A percentile compares a stretch with the other conserved stretches of the same genome.
These are phyloP conservation scores for Maniola jurtina DNA, from an alignment of 1,140 invertebrate genomes.

Conservation along the genomic window DNA sequence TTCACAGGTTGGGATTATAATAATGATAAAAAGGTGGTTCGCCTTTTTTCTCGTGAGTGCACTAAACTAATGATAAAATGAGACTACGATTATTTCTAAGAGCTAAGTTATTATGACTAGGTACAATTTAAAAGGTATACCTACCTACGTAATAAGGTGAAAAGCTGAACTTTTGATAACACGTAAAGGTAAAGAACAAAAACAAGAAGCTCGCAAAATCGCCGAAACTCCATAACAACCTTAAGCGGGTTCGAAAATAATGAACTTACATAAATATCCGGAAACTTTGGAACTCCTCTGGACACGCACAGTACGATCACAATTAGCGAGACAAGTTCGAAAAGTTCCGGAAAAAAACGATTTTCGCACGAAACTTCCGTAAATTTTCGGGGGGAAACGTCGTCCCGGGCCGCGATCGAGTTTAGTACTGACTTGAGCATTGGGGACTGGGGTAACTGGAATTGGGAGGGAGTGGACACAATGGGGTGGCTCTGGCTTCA, in stretches of 20 bases:
- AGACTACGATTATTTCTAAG: too few relatives aligned
- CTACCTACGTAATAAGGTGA: background rate
- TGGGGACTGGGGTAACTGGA: constrained; percentile 23
- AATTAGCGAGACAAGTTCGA: constrained; percentile 31
- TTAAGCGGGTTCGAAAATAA: constrained; percentile 15
- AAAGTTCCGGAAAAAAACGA: constrained; percentile 18
- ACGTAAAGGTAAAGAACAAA: constrained; percentile 9
- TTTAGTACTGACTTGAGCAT: constrained; percentile 32
- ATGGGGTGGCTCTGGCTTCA: constrained; percentile 31
- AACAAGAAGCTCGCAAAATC: background rate
- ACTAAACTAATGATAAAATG: too few relatives aligned
- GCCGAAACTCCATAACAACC: constrained; percentile 8
- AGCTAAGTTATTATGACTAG: background rate
- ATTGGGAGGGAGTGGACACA: constrained; percentile 30
- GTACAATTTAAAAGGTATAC: background rate
- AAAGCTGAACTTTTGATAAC: constrained; percentile 1
- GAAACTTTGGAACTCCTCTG: constrained; percentile 26
- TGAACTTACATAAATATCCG: constrained; percentile 23
- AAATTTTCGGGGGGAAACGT: constrained; percentile 30
- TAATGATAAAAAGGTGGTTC: too few relatives aligned
- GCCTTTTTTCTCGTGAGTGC: too few relatives aligned
- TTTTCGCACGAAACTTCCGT: constrained; percentile 21
- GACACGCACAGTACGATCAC: constrained; percentile 34
- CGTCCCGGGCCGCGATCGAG: constrained; percentile 23
- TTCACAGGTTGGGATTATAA: too few relatives aligned